Conservation (phyloP, 2,888 invertebrate species). For the Epistrophe grossulariae region DNA sequence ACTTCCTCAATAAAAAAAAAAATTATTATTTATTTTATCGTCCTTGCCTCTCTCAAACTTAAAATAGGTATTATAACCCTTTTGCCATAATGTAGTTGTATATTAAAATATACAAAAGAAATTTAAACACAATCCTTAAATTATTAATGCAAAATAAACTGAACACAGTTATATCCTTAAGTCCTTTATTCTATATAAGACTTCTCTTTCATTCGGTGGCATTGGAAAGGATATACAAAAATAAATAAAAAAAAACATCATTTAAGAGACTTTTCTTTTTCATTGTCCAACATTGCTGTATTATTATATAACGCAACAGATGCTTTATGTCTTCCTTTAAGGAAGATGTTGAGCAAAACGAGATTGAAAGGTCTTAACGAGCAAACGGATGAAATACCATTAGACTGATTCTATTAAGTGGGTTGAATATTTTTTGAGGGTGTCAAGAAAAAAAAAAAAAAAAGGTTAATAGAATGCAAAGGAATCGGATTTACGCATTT, state of each 20-base stretch:
- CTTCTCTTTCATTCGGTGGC: conserved; percentile 50
- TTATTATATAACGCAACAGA: conserved; percentile 68
- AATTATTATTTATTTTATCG: neutral
- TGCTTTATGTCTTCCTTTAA: conserved; percentile 64
- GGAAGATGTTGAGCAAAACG: conserved; percentile 60
- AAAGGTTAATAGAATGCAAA: conserved; percentile 67
- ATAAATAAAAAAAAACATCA: conserved; percentile 27
- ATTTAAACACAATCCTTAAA: conserved; percentile 18
- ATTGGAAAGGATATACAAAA: neutral
- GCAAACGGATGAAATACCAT: conserved; percentile 60
- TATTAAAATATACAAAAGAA: conserved; percentile 23
- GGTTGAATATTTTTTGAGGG: conserved; percentile 58
- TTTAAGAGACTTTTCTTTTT: conserved; percentile 36
- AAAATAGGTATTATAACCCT: neutral
- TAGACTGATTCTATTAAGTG: conserved; percentile 74
- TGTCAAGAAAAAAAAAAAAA: conserved; percentile 10
- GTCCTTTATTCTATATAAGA: conserved; percentile 54
- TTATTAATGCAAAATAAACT: conserved; percentile 47
- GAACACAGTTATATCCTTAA: conserved; percentile 49
- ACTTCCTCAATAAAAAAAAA: neutral
- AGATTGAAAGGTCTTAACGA: conserved; percentile 72
- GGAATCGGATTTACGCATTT: conserved; percentile 73
- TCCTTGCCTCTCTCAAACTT: neutral
- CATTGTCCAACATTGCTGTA: conserved; percentile 56
- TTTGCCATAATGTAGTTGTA: neutral